Conservation (phyloP, 2,888 invertebrate genomes). For the Hofmannophila pseudospretella region DNA sequence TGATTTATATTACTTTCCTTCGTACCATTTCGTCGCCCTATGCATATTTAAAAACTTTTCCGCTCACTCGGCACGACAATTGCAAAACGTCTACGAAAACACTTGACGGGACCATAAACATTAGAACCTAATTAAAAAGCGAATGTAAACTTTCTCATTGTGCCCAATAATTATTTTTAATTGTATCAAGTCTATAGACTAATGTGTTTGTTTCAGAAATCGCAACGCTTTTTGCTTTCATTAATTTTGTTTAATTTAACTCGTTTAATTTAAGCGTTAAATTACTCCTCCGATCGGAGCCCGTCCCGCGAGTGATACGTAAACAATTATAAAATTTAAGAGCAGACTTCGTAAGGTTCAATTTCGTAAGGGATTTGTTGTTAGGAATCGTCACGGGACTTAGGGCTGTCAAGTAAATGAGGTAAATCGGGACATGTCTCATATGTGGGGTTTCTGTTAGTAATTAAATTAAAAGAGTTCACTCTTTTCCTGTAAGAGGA, state of each 20-base stretch:
- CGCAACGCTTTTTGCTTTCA: conserved; percentile 48
- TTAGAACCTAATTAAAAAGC: conserved; percentile 15
- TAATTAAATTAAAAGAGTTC: too few relatives aligned
- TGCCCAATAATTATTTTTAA: conserved; percentile 20
- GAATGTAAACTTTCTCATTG: conserved; percentile 11
- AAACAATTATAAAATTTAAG: conserved; percentile 22
- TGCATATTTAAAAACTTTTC: background rate
- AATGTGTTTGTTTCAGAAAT: conserved; percentile 48
- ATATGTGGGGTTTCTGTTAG: too few relatives aligned
- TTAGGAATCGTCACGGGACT: background rate
- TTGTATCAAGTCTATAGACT: conserved; percentile 31
- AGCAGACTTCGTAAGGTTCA: conserved; percentile 32
- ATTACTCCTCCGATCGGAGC: conserved; percentile 47
- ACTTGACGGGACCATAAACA: conserved; percentile 7
- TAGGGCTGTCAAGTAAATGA: background rate
- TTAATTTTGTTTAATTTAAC: conserved; percentile 61
- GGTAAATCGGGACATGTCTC: too few relatives aligned
- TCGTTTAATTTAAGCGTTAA: conserved; percentile 55
- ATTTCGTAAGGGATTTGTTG: conserved; percentile 34
- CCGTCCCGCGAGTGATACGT: conserved; percentile 13
- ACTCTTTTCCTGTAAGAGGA: too few relatives aligned
- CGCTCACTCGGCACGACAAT: conserved; percentile 1
- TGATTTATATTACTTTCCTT: background rate
- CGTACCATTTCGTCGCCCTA: background rate
- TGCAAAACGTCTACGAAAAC: conserved; percentile 1